Base-by-base conservation (phyloP, 2,797 vertebrate genomes). In the Pangasius sanitwongsei region DNA sequence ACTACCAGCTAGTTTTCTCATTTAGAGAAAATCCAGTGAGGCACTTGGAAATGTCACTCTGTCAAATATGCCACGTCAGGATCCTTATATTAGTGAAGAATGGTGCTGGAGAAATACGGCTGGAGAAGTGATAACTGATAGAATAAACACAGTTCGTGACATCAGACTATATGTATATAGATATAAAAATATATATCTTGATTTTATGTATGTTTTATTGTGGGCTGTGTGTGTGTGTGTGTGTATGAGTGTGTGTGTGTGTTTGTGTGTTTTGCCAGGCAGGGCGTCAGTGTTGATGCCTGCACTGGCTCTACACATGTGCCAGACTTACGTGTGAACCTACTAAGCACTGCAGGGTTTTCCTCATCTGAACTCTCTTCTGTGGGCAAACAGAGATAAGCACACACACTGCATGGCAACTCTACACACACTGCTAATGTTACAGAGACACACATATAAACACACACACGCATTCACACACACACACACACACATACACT, bases 321-420 rank as follows among this genome's bases (percentile, higher is more conserved):
- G 91, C 87, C 72, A 90, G 92, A 96, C 96, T 97, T 96, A 97
- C 96, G 94, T 96, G 95, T 96, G 92, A 96, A 96, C 93, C 94
- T 96, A 96, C 93, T 95, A 92, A 96, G 93, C 93, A 94, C 93
- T 90, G 96, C 91, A 88, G 90, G 91, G 94, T 90, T 94, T 93
- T 96, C 96, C 91, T 96, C 96, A 94, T 95, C 96, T 94, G 96
- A 95, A 95, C 94, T 94, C 92, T 96, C 94, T 89, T 96, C 96
- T 96, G 96, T 92, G 93, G 95, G 94, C 91, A 95, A 92, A 96
- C 94, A 95, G 93, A 96, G 93, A 95, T 93, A 94, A 94, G 94
- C 78, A 95, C 93, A 96, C 88, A 95, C 92, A 95, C 92, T 92
- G 93, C 94, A 92, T 55, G 91, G 93, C 90, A 90, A 89, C 89